These are phyloP conservation scores for Laticauda colubrina DNA, from an alignment of 2,113 vertebrate genomes.

Conservation along the genomic window DNA sequence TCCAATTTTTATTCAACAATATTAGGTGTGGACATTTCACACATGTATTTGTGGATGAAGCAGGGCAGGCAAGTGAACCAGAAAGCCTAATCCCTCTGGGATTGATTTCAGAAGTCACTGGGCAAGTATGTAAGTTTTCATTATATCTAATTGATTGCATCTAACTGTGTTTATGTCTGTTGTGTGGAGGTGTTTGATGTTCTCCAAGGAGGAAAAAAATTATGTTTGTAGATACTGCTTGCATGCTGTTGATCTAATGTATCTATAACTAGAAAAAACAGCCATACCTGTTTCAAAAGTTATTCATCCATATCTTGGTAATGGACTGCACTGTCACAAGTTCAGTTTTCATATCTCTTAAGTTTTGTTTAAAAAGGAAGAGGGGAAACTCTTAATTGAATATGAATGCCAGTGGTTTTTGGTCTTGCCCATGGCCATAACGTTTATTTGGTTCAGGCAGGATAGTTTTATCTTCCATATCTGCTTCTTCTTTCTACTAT, in stretches of 20 bases:
- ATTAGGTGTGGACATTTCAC: constrained; percentile 90
- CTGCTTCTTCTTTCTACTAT: background rate
- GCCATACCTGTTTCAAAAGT: background rate
- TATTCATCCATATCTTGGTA: background rate
- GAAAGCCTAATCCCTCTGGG: constrained; percentile 90
- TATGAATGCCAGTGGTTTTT: background rate
- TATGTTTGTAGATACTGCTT: background rate
- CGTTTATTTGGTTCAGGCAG: background rate
- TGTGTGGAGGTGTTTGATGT: background rate
- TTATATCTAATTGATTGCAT: background rate
- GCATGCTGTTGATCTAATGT: background rate
- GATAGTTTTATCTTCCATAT: background rate
- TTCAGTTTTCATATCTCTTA: background rate
- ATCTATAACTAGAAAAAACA: background rate
- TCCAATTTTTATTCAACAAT: constrained; percentile 13
- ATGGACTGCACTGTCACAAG: background rate
- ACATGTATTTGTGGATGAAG: constrained; percentile 92
- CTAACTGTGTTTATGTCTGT: background rate
- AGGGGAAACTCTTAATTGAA: background rate
- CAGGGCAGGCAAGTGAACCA: constrained; percentile 92
- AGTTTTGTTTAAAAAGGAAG: background rate
- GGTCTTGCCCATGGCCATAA: background rate
- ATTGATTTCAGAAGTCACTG: constrained; percentile 80
- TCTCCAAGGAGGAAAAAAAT: background rate
- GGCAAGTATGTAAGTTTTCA: constrained; percentile 76